Evolutionary conservation across 2,797 vertebrate genomes (phyloP), one percentile per base, ranked within the genome.

Genomic region (Limosa lapponica): DNA sequence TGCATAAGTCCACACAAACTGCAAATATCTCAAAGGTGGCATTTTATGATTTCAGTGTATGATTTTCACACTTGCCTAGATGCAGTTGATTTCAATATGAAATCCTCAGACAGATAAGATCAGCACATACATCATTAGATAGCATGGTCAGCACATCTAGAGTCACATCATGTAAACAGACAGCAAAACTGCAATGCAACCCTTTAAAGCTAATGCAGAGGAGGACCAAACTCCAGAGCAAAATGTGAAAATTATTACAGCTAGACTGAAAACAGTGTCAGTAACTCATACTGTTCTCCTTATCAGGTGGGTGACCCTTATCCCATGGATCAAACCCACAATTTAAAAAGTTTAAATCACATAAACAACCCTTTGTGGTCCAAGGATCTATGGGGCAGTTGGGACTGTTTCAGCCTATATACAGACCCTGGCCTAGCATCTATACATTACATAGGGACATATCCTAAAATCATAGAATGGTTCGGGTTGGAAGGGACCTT

Each of bases 1-100:
- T 1, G 2, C 2, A 0, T 6, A 64, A 64, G 2, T 78, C 51
- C 20, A 73, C 16, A 54, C 12, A 82, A 32, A 49, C 2, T 25
- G 18, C 51, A 64, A 82, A 32, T 25, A 79, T 39, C 16, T 49
- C 16, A 39, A 69, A 69, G 22, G 32, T 8, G 64, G 23, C 5
- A 25, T 55, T 41, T 66, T 54, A 37, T 27, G 1, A 37, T 48
- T 41, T 32, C 22, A 41, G 7, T 9, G 7, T 25, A 39, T 7
- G 25, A n/a, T 49, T 69, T 86, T 82, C 46, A 25, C 14, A 28
- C 49, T 88, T 88, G 62, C 41, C 32, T 48, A 48, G 48, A 67
- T 17, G 10, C 9, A 27, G 10, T 23, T 74, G 65, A 81, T 52
- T 82, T 77, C 57, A 87, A 19, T 27, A 64, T 2, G 7, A 82